phyloP scores from a whole-genome alignment of 2,797 vertebrate genomes.

The Eulemur coronatus region DNA sequence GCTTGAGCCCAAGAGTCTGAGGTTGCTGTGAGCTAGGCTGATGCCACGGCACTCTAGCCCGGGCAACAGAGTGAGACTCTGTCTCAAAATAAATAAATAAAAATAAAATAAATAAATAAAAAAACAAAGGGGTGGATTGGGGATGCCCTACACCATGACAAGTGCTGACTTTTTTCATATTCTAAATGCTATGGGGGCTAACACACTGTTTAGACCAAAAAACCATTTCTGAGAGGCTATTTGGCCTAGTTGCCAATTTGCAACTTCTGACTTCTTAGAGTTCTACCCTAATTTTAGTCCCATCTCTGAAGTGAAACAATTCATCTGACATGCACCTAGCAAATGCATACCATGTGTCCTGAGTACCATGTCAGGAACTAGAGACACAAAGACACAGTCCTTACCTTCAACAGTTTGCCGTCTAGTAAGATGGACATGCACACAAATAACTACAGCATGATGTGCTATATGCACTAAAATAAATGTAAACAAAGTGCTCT shows the following conservation, averaged over 20 bases:
- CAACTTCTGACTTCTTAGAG: not conserved
- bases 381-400: not conserved
- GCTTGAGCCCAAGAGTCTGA: too few relatives aligned
- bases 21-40: too few relatives aligned
- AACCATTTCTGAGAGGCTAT: conserved; percentile 11
- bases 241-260: not conserved
- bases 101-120: too few relatives aligned
- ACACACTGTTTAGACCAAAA: not conserved
- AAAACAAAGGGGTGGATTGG: not conserved
- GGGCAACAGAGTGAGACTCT: too few relatives aligned
- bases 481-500: not conserved
- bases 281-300: not conserved
- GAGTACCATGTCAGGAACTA: not conserved
- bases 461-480: not conserved
- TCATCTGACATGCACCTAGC: not conserved
- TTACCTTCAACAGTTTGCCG: not conserved
- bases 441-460: not conserved
- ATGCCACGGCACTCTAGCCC: too few relatives aligned
- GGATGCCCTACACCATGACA: not conserved
- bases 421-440: not conserved
- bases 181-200: not conserved
- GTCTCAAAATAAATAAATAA: too few relatives aligned
- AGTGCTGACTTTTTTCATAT: not conserved
- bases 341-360: not conserved
- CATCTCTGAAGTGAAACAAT: not conserved